These are phyloP conservation scores for Acromyrmex echinatior DNA, from an alignment of 1,140 invertebrate species.

Conservation along the genomic window DNA sequence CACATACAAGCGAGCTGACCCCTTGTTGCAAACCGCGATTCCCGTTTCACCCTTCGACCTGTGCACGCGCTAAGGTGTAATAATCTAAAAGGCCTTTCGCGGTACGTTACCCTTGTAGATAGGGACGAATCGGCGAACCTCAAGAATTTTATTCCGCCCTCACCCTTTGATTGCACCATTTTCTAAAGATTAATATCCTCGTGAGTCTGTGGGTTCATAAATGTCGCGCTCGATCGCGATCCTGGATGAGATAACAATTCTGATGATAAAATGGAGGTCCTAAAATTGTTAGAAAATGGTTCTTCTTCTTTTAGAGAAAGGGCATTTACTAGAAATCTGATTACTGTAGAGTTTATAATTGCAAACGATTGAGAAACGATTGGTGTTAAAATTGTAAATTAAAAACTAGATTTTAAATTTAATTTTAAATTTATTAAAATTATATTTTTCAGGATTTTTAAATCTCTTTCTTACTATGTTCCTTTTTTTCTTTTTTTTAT, in stretches of 20 bases:
- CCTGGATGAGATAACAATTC: conserved; percentile 41
- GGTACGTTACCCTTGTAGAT: conserved; percentile 57
- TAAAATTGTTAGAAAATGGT: conserved; percentile 8
- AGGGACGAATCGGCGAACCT: conserved; percentile 57
- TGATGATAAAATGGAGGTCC: conserved; percentile 4
- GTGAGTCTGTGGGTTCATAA: conserved; percentile 52
- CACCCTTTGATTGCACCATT: conserved; percentile 57
- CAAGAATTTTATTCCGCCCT: conserved; percentile 57
- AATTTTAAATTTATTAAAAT: neutral
- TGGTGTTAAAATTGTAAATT: neutral
- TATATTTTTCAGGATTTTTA: neutral
- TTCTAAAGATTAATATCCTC: conserved; percentile 60
- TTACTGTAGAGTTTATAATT: neutral
- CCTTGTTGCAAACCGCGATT: conserved; percentile 58
- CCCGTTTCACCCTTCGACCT: conserved; percentile 54
- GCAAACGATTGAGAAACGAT: neutral
- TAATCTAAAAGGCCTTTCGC: conserved; percentile 62
- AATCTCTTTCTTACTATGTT: neutral
- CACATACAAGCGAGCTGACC: conserved; percentile 42
- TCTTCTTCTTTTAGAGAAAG: neutral
- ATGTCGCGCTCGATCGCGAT: conserved; percentile 58
- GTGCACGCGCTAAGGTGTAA: conserved; percentile 56
- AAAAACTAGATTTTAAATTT: neutral
- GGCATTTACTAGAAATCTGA: neutral
- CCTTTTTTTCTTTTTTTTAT: neutral